Base-by-base conservation (phyloP, 2,888 invertebrate genomes). In the Lepidonotus clava region DNA sequence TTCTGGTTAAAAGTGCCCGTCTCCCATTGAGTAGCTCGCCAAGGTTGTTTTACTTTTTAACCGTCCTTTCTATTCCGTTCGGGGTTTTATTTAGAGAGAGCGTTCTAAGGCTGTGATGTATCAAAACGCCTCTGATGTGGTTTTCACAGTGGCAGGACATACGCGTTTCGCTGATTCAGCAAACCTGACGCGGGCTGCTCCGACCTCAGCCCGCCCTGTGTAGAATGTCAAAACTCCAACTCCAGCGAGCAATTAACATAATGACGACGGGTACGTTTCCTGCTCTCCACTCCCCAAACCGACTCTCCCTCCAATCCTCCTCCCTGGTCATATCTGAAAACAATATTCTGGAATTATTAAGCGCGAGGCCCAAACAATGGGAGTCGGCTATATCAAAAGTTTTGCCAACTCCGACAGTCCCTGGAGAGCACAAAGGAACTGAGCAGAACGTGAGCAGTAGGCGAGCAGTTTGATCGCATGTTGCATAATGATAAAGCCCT, bases 331-430 rank as follows among this genome's bases (percentile, higher is more conserved):
- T 28, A 32, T n/a, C n/a, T n/a, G n/a, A n/a, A n/a, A n/a, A n/a
- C n/a, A n/a, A n/a, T n/a, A n/a, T n/a, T n/a, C n/a, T n/a, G n/a
- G n/a, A n/a, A n/a, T 5, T 61, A 61, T 28, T 61, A n/a, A 61
- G 61, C 61, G 21, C 28, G 24, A 28, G 24, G 61, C 28, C 11
- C 28, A n/a, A 4, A 61, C 61, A 61, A 61, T 61, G 28, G 61
- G 61, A 11, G 28, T 61, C 61, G n/a, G n/a, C 61, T 61, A 61
- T 61, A 61, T 24, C 61, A 61, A 61, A 28, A 61, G 61, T 61
- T 61, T 24, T n/a, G 1, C 61, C 61, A n/a, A 61, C 28, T 61
- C 28, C 8, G 61, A 11, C 61, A 11, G 61, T 14, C 28, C 28
- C 28, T 46, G 46, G 46, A 18, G 24, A 4, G 28, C 11, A 61